phyloP scores from a whole-genome alignment of 2,113 vertebrate species.

The Dasyornis broadbenti region DNA sequence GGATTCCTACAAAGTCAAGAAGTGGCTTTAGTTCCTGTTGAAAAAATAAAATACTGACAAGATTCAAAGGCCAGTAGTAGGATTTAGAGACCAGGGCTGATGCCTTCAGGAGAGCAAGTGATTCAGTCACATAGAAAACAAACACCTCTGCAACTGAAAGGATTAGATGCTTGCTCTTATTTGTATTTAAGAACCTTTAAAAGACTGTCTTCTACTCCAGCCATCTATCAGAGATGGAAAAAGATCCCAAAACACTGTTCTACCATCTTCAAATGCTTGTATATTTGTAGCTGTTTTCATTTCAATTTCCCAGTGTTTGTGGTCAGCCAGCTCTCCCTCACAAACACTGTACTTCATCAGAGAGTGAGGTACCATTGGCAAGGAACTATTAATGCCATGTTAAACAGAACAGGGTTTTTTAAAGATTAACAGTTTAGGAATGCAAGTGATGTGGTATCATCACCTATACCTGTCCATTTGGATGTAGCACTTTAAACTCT shows the following conservation, averaged over 20 bases:
- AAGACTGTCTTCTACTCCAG: not conserved
- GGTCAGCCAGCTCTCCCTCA: not conserved
- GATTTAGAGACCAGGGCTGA: not conserved
- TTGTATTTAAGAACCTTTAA: not conserved
- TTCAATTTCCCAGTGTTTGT: not conserved
- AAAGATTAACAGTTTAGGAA: not conserved
- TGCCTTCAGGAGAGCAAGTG: not conserved
- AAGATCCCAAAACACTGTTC: not conserved
- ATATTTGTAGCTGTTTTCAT: not conserved
- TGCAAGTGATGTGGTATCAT: not conserved
- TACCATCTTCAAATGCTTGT: not conserved
- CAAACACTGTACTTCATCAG: not conserved
- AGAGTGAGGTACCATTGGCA: rapidly evolving
- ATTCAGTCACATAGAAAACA: not conserved
- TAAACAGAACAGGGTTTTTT: not conserved
- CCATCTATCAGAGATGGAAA: not conserved
- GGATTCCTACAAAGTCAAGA: not conserved
- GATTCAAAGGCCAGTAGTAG: not conserved
- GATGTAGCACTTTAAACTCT: not conserved
- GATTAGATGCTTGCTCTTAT: not conserved
- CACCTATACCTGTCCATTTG: not conserved
- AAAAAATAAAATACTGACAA: not conserved
- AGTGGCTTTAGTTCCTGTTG: not conserved
- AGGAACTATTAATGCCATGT: not conserved
- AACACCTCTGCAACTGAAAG: not conserved